Percentiles rank a stretch among this genome's conserved stretches.
These are phyloP conservation scores for Antheraea yamamai DNA, from an alignment of 2,888 invertebrate genomes.

Conservation along the genomic window DNA sequence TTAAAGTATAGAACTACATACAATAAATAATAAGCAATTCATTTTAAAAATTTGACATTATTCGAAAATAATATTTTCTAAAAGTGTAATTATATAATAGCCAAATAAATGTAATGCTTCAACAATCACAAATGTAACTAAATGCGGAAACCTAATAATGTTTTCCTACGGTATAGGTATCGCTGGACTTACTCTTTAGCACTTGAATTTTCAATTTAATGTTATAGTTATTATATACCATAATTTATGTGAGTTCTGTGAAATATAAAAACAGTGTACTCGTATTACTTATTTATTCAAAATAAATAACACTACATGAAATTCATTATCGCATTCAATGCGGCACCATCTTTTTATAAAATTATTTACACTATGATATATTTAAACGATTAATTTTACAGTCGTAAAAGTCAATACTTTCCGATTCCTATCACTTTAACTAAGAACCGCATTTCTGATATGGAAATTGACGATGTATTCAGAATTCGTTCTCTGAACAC, in stretches of 20 bases:
- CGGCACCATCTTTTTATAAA: background rate
- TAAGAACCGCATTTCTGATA: slow-evolving; percentile 85
- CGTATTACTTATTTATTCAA: background rate
- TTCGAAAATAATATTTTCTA: too few species aligned
- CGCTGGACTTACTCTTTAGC: too few species aligned
- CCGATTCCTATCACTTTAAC: slow-evolving; percentile 40
- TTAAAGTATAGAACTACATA: too few species aligned
- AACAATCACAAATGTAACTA: too few species aligned
- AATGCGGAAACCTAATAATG: too few species aligned
- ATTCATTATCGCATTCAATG: background rate
- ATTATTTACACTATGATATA: background rate
- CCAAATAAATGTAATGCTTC: too few species aligned
- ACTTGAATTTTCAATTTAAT: too few species aligned
- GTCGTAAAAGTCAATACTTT: background rate
- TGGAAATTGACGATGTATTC: slow-evolving; percentile 98
- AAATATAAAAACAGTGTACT: too few species aligned
- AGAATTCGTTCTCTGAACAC: slow-evolving; percentile 95
- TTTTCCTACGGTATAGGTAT: too few species aligned
- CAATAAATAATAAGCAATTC: too few species aligned
- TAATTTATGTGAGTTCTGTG: background rate
- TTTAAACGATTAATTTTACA: background rate
- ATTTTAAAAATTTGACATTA: too few species aligned
- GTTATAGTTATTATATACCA: background rate
- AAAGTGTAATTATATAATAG: too few species aligned
- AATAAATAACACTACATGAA: slow-evolving; percentile 1